Evolutionary conservation across 2,888 invertebrate species (phyloP), one percentile per base, ranked within the genome.

Genomic region (Agrochola lota): DNA sequence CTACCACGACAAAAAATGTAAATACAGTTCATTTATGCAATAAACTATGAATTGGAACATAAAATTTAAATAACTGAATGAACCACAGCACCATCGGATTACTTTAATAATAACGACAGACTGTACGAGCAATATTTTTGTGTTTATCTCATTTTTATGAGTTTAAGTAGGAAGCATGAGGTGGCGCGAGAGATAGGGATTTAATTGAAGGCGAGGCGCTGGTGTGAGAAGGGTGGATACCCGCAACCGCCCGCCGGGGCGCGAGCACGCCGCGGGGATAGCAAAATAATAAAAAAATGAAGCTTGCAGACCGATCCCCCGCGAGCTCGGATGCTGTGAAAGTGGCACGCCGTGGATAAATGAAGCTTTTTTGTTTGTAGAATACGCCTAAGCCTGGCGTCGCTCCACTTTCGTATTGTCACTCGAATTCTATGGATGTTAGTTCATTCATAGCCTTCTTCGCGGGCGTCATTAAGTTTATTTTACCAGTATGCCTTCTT

Each of bases 331-430:
- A 96, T 95, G 95, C 96, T 94, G 95, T 96, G 96, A 96, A 96
- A 96, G 95, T 96, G 96, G 96, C 95, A 96, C 96, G 94, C 94
- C 93, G 94, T 94, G 95, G 95, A 96, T 96, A 96, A 96, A 96
- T 96, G 95, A 96, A 95, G 93, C 93, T 95, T 96, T 96, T 95
- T 96, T 96, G 95, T 96, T 95, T 95, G 94, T 93, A 92, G 92
- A 95, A 95, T 95, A 94, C 93, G 95, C 94, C 95, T 95, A 95
- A 96, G 96, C 95, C 92, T 91, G 91, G 91, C 94, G 91, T 89
- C 94, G 95, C 91, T 94, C 95, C 94, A 95, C 95, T 96, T 96
- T 95, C 90, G 93, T 92, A 96, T 95, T 96, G 95, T 96, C 93
- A 91, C 92, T 94, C 88, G 89, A 94, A 94, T 95, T 95, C 95